Evolutionary conservation across 2,797 vertebrate species (phyloP), one percentile per base, ranked within the genome.

Genomic region (Melanotaenia maccullochi): DNA sequence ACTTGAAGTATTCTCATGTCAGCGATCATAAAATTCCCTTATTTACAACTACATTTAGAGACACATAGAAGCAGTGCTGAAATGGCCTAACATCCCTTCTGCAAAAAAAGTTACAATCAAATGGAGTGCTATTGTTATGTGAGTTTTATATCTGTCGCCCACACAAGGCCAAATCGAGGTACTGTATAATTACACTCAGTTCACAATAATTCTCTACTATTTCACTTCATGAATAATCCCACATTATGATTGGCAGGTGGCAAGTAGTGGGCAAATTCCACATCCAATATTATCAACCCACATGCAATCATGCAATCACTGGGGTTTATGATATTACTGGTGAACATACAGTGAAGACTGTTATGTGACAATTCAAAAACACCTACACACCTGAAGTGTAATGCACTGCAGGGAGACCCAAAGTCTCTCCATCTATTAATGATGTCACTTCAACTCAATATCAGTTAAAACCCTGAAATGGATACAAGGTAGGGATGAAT

Each of bases 181-280:
- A 62, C 60, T 54, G 79, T 81, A 65, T 89, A 91, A 92, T 91
- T 91, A 87, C 58, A 63, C 65, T 68, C 63, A 32, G 77, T 79
- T 89, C 86, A 81, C 71, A 76, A 76, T 86, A 78, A 88, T 84
- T 89, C 83, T 82, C 71, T 61, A 63, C 83, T 64, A 71, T 71
- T 86, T 89, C 68, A 42, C 74, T 90, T 81, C 79, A 81, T 85
- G 83, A 91, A 90, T 90, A 90, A 90, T 90, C 82, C 62, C 44
- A 65, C 68, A 67, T 85, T 78, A 75, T 86, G 68, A 90, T 83
- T 73, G 68, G 79, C 71, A 76, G 85, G 83, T 85, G 72, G 79
- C 64, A 84, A 83, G 65, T 78, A 78, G 81, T 76, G 73, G 76
- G 78, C 73, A 84, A 89, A 89, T 85, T 44, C 76, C 80, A 85